Evolutionary conservation across 1,140 invertebrate genomes (phyloP), one percentile per base, ranked within the genome.

Genomic region (Pogonomyrmex californicus): DNA sequence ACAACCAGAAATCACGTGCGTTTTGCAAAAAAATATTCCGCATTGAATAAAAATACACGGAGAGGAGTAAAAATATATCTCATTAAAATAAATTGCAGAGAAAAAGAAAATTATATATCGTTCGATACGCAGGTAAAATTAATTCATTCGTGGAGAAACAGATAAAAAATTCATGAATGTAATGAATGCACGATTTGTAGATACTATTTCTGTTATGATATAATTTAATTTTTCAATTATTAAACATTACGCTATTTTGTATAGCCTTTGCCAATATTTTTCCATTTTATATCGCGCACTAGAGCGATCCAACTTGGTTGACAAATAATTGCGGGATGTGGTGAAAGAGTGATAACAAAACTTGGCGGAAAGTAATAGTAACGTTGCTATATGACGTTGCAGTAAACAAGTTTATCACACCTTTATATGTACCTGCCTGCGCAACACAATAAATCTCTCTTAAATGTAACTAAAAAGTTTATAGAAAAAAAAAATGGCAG

Each of bases 351-450:
- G 23, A 23, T 23, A 30, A 56, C 38, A 44, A 81, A 70, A 81
- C 56, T 81, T 51, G 17, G 2, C 65, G 14, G 23, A 23, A 23
- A 54, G 63, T 81, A 81, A 81, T 56, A 81, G 4, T 14, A 49
- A 41, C 38, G 41, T 23, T 56, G 12, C 36, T 70, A 70, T 70
- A 47, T 38, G 47, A 7, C 4, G 63, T 30, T 68, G 77, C 77
- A 63, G 63, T 78, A 65, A 68, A 78, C 47, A 12, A n/a, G 63
- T 68, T 81, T 66, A 54, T 81, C 63, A 68, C 63, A 78, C 44
- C 30, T 62, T 65, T 49, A 17, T 49, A 47, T 36, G 38, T 60
- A 30, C 71, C 10, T 41, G 38, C 23, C 44, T 51, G n/a, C n/a
- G 6, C 6, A 17, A 36, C 17, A 10, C 41, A 30, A 78, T 49